Conservation (phyloP, 2,113 vertebrate genomes). For the Megaleporinus macrocephalus region DNA sequence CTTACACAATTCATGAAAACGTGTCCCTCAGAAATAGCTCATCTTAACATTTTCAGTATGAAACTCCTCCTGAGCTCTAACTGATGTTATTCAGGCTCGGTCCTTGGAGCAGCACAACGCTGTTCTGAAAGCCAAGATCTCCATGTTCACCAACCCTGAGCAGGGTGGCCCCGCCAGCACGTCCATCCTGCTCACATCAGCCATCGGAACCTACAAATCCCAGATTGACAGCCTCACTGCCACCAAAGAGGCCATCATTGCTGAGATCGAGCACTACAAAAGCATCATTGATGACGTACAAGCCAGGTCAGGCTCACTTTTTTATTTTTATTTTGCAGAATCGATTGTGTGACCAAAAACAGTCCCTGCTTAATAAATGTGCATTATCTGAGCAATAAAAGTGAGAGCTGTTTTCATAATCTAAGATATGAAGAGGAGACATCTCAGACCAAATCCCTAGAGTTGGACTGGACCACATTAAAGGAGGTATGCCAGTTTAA, state of each 20-base stretch:
- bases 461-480: slow-evolving; percentile 66
- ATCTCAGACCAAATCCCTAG: slow-evolving; percentile 61
- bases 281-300: slow-evolving; percentile 65
- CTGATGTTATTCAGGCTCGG: slow-evolving; percentile 58
- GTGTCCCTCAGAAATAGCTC: neutral
- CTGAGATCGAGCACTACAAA: slow-evolving; percentile 72
- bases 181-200: slow-evolving; percentile 67
- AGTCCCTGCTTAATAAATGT: neutral
- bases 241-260: slow-evolving; percentile 67
- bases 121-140: slow-evolving; percentile 70
- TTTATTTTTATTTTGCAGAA: neutral
- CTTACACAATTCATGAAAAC: neutral
- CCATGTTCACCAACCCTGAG: slow-evolving; percentile 70
- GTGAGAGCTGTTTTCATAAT: neutral
- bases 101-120: slow-evolving; percentile 71
- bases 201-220: slow-evolving; percentile 68
- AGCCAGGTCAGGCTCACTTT: slow-evolving; percentile 53
- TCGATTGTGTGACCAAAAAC: neutral
- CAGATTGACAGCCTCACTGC: slow-evolving; percentile 64
- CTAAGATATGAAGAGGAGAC: slow-evolving; percentile 68
- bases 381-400: neutral
- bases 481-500: slow-evolving; percentile 62
- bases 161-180: slow-evolving; percentile 62
- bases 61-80: slow-evolving; percentile 3
- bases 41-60: neutral